Conservation (phyloP, 2,113 vertebrate species). For the Platysternon megacephalum region DNA sequence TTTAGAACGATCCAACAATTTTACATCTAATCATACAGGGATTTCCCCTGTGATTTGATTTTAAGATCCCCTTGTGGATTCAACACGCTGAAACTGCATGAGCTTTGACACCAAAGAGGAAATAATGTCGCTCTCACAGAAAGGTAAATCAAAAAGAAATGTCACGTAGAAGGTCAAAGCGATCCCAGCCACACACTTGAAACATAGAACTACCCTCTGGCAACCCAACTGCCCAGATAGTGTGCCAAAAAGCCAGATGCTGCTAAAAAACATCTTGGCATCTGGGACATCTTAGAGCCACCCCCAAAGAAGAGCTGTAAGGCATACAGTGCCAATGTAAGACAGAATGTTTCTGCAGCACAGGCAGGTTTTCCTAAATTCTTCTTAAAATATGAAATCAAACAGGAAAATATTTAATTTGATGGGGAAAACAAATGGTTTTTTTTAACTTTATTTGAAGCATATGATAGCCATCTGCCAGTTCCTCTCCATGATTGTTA, state of each 20-base stretch:
- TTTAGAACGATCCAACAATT: neutral
- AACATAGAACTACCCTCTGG: fast-evolving
- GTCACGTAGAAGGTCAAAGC: neutral
- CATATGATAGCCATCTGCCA: slow-evolving; percentile 54
- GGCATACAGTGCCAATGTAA: neutral
- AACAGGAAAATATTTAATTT: slow-evolving; percentile 62
- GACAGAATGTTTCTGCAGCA: neutral
- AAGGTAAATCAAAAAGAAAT: neutral
- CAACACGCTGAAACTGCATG: neutral
- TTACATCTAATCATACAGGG: neutral
- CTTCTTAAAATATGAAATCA: neutral
- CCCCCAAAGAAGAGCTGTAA: fast-evolving
- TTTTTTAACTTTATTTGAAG: slow-evolving; percentile 39
- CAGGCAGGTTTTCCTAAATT: slow-evolving; percentile 19
- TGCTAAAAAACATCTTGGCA: neutral
- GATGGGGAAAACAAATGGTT: slow-evolving; percentile 56
- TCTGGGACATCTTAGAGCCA: neutral
- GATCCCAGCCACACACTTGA: neutral
- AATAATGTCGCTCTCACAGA: neutral
- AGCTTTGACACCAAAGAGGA: neutral
- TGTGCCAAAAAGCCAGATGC: slow-evolving; percentile 22
- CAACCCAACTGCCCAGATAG: neutral
- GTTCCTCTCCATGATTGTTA: neutral
- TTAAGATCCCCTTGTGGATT: slow-evolving; percentile 18
- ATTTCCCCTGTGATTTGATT: neutral